A percentile compares a stretch with the other conserved stretches of the same genome.
These are phyloP conservation scores for Oscheius sp. DNA, from an alignment of 2,888 invertebrate species.

Conservation along the genomic window DNA sequence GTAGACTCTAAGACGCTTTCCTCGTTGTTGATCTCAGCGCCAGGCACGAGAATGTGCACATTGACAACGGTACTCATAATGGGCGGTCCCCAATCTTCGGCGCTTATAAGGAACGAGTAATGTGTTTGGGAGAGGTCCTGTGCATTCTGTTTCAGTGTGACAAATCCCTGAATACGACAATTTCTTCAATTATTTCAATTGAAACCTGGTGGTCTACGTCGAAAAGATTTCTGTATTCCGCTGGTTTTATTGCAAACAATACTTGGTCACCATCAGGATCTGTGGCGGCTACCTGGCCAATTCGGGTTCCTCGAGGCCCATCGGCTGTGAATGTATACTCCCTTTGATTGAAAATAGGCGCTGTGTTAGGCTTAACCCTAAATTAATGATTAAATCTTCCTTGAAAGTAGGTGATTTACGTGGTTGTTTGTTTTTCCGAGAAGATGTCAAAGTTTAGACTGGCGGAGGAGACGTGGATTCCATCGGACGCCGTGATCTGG, in stretches of 20 bases:
- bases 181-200: too few species aligned
- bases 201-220: constrained; percentile 48
- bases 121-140: constrained; percentile 39
- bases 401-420: constrained; percentile 29
- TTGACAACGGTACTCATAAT: constrained; percentile 50
- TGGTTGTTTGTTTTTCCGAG: constrained; percentile 9
- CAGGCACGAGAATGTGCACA: constrained; percentile 43
- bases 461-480: constrained; percentile 34
- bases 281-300: constrained; percentile 46
- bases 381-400: not conserved
- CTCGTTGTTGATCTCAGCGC: not conserved
- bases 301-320: constrained; percentile 15
- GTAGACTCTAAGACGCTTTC: not conserved
- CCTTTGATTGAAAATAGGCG: constrained; percentile 28
- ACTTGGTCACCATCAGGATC: constrained; percentile 52
- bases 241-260: constrained; percentile 55
- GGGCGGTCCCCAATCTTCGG: constrained; percentile 52
- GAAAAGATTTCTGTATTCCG: constrained; percentile 63
- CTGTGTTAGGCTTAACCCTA: constrained; percentile 16
- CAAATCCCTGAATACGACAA: constrained; percentile 26
- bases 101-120: constrained; percentile 55
- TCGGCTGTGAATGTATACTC: constrained; percentile 38
- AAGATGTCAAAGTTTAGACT: constrained; percentile 35
- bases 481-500: constrained; percentile 43
- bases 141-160: constrained; percentile 25